Percentiles rank a stretch among this genome's conserved stretches.
These are phyloP conservation scores for Parnassius orleans DNA, from an alignment of 2,888 invertebrate genomes.

Conservation along the genomic window DNA sequence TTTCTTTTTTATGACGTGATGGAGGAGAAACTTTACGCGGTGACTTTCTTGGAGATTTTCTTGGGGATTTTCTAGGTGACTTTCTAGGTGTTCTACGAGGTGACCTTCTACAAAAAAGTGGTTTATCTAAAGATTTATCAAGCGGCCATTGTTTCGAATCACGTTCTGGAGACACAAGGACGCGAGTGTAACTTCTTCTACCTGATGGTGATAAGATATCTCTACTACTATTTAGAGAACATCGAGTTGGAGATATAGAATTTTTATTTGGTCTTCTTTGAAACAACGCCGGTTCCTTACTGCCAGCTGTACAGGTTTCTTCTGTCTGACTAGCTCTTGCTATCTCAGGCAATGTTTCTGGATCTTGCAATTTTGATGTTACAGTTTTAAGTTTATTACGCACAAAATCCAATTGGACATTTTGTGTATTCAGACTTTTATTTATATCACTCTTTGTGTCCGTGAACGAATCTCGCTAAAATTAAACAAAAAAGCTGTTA, in stretches of 20 bases:
- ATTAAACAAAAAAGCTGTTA: constrained; percentile 27
- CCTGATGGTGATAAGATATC: constrained; percentile 5
- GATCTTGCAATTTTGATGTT: constrained; percentile 39
- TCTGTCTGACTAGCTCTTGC: constrained; percentile 57
- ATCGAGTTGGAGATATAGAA: constrained; percentile 37
- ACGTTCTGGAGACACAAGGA: constrained; percentile 65
- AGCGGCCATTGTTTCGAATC: constrained; percentile 41
- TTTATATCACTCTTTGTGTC: constrained; percentile 33
- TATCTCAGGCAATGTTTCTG: constrained; percentile 64
- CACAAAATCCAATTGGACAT: constrained; percentile 50
- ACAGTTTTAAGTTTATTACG: constrained; percentile 63
- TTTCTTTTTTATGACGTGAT: constrained; percentile 55
- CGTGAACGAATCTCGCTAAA: constrained; percentile 56
- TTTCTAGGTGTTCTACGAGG: constrained; percentile 50
- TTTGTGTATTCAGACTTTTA: constrained; percentile 33
- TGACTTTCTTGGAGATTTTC: constrained; percentile 25
- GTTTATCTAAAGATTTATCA: constrained; percentile 38
- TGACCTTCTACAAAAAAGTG: constrained; percentile 55
- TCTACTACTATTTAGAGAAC: constrained; percentile 12
- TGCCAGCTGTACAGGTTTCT: constrained; percentile 56
- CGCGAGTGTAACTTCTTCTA: constrained; percentile 60
- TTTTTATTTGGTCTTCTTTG: constrained; percentile 62
- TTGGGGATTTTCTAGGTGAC: constrained; percentile 29
- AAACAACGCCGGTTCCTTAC: constrained; percentile 69
- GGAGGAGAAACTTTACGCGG: constrained; percentile 43